Base-by-base conservation (phyloP, 2,797 vertebrate genomes). In the Chelmon rostratus region DNA sequence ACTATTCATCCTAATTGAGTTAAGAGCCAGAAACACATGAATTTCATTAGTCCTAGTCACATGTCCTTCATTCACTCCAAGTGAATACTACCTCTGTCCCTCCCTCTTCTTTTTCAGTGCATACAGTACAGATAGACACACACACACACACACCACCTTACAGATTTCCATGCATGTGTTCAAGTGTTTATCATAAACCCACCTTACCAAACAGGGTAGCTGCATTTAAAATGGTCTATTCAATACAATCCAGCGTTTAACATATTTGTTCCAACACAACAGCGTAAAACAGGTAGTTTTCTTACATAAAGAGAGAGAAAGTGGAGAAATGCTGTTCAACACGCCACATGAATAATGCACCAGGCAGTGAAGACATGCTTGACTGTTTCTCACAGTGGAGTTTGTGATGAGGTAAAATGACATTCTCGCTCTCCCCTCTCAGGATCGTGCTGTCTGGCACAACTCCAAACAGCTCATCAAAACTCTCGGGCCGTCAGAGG, bases 331-430 rank as follows among this genome's bases (percentile, higher is more conserved):
- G 76, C 81, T 78, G 79, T 69, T 87, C 73, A 79, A 47, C 73
- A 12, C 71, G 69, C 49, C 3, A n/a, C 72, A 89, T 91, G 80
- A 90, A 92, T 93, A 89, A 92, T 90, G 81, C 76, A 92, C 10
- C 1, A 76, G 18, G 66, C 73, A 40, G 31, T 58, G 77, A 79
- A 78, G 83, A 89, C 80, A 68, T 64, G 78, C 81, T 76, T 31
- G 49, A 73, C 75, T 85, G 81, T 86, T 68, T 87, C 77, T 75
- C 83, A 81, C 82, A 23, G 73, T 76, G 62, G 57, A 87, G 86
- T 85, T 84, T 78, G 80, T 78, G 84, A 87, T 85, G 68, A 88
- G 82, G 85, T 77, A 62, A 89, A 93, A 89, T 70, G 58, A 75
- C 76, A 82, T 82, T 74, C 78, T 83, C 68, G 33, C 79, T 63